A percentile compares a stretch with the other conserved stretches of the same genome.
phyloP scores from a whole-genome alignment of 2,113 vertebrate genomes.

The Coreoperca whiteheadi region DNA sequence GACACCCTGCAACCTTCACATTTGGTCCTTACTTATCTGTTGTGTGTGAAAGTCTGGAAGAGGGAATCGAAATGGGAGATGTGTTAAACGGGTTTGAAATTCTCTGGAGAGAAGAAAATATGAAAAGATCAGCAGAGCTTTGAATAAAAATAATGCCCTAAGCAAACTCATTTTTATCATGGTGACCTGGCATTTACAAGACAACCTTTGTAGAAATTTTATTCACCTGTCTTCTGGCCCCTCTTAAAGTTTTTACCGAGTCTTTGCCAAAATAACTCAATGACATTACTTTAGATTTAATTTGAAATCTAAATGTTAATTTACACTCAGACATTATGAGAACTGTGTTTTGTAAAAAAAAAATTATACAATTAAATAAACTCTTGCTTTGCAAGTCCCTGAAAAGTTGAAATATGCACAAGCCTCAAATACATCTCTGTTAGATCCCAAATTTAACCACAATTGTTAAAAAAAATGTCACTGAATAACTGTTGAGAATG shows the following conservation, averaged over 20 bases:
- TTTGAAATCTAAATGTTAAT: conserved; percentile 21
- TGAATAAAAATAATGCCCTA: conserved; percentile 44
- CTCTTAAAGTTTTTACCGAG: conserved; percentile 24
- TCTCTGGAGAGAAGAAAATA: not conserved
- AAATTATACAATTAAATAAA: not conserved
- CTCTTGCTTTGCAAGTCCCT: not conserved
- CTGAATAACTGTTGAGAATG: not conserved
- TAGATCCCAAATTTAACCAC: not conserved
- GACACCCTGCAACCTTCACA: not conserved
- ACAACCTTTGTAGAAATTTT: conserved; percentile 53
- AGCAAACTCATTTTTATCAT: conserved; percentile 53
- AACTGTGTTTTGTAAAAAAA: not conserved
- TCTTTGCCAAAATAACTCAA: conserved; percentile 28
- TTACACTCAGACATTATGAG: not conserved
- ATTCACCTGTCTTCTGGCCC: conserved; percentile 33
- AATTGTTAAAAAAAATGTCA: not conserved
- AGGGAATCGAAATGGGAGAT: not conserved
- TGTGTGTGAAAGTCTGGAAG: conserved; percentile 5
- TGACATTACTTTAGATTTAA: conserved; percentile 35
- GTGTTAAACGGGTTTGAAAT: conserved; percentile 13
- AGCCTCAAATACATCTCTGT: not conserved
- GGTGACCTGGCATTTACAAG: conserved; percentile 64
- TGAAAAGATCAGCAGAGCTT: conserved; percentile 42
- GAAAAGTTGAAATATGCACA: not conserved
- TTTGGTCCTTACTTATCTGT: not conserved